Base-by-base conservation (phyloP, 2,797 vertebrate species). In the Sebastes trivittatus region DNA sequence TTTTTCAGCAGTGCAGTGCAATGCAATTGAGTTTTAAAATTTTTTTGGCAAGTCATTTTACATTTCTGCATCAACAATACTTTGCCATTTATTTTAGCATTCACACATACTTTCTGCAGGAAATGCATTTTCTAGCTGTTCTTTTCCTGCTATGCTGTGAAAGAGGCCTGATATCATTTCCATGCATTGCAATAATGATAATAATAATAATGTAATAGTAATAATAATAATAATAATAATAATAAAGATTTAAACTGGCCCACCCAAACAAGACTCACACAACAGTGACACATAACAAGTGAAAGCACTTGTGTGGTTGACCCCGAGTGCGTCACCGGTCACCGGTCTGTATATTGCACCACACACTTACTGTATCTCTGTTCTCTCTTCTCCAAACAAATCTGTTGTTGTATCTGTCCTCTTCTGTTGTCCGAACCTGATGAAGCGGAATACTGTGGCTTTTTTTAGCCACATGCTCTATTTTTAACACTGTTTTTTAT, bases 401-500 rank as follows among this genome's bases (percentile, higher is more conserved):
- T 64, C 36, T 13, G 58, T 59, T 32, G 55, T 61, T 63, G 58
- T 27, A 8, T 63, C 5, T 46, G 56, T 68, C 49, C 67, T 78
- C 49, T 46, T 80, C 52, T 74, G 54, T 64, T 72, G 52, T 52
- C 23, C 30, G 7, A 60, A 68, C 61, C 60, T 55, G n/a, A 76
- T 66, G 49, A 76, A 76, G 67, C 59, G 63, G 67, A 73, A 66
- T 11, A 54, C 49, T 66, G 20, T 14, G 64, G 4, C 55, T 64
- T 77, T 69, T 86, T 80, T 75, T 59, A 79, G 25, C 54, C 30
- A 66, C 1, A 0, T 13, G 11, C 16, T 80, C 84, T 84, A 76
- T 82, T 86, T 82, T 84, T 82, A 89, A 56, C 76, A 46, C 38
- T 74, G 16, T 46, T 7, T 46, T 54, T 84, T 72, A 74, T 60